phyloP scores from a whole-genome alignment of 2,113 vertebrate species.

The Syngnathus scovelli region DNA sequence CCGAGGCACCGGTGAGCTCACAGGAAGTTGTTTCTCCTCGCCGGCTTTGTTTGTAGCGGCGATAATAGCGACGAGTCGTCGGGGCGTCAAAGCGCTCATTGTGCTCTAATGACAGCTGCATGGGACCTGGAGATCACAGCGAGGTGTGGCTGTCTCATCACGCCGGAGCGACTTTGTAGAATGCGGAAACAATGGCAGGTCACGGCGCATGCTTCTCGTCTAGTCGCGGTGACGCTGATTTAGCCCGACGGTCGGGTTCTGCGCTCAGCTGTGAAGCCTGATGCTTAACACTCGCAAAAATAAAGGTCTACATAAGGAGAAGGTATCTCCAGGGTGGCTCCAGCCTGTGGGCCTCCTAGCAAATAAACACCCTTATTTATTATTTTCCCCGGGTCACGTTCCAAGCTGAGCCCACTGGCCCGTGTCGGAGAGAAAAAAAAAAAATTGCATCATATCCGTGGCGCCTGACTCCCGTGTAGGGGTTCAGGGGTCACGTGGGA shows the following conservation, averaged over 20 bases:
- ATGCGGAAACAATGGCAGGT: conserved; percentile 44
- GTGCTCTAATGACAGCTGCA: conserved; percentile 19
- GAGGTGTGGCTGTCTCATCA: conserved; percentile 43
- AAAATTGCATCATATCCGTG: conserved; percentile 41
- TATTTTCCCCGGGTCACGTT: conserved; percentile 50
- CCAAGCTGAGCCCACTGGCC: conserved; percentile 30
- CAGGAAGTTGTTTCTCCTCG: conserved; percentile 28
- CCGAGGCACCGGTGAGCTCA: conserved; percentile 14
- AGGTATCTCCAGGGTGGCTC: conserved; percentile 4
- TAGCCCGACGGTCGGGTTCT: conserved; percentile 54
- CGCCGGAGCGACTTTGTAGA: conserved; percentile 24
- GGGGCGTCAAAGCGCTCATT: conserved; percentile 16
- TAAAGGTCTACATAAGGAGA: too few relatives aligned
- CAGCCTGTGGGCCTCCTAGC: conserved; percentile 17
- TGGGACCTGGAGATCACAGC: conserved; percentile 26
- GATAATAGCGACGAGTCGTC: conserved; percentile 1
- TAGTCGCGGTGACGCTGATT: conserved; percentile 40
- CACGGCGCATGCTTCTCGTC: conserved; percentile 59
- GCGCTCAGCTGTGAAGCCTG: conserved; percentile 19
- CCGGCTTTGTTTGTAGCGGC: conserved; percentile 6
- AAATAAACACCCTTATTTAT: conserved; percentile 53
- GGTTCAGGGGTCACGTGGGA: conserved; percentile 57
- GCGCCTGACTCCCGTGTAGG: conserved; percentile 50
- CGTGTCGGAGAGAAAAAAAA: conserved; percentile 37
- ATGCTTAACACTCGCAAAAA: conserved; percentile 14